A percentile compares a stretch with the other conserved stretches of the same genome.
Evolutionary conservation across 2,888 invertebrate species (phyloP).

Genomic region (Erebia ligea): DNA sequence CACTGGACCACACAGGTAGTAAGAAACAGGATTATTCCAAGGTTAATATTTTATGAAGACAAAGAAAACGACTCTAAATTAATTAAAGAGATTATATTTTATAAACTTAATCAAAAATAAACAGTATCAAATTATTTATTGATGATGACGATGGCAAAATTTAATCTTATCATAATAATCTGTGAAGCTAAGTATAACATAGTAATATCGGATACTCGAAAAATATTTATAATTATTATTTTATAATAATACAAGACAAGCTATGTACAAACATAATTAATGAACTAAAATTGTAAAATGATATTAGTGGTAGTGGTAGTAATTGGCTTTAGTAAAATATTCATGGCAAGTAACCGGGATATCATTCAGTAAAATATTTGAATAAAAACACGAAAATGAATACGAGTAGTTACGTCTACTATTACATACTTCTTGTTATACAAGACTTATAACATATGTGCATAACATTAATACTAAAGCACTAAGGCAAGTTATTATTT

Average conservation of each 20-base stretch:
- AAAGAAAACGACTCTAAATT: conserved; percentile 19
- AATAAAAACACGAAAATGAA: neutral
- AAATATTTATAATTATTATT: conserved; percentile 11
- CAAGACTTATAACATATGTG: neutral
- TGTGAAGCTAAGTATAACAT: conserved; percentile 2
- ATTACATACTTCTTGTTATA: too few species aligned
- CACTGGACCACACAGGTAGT: too few species aligned
- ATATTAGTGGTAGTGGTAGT: conserved; percentile 60
- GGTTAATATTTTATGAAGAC: neutral
- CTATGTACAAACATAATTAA: conserved; percentile 44
- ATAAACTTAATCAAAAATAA: conserved; percentile 36
- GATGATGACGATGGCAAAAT: conserved; percentile 6
- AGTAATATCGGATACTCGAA: neutral
- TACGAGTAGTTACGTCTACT: neutral
- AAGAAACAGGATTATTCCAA: too few species aligned
- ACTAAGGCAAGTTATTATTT: neutral
- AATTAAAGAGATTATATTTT: conserved; percentile 36
- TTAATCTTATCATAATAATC: neutral
- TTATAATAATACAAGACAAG: conserved; percentile 30
- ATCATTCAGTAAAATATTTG: conserved; percentile 15
- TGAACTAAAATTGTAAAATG: conserved; percentile 36
- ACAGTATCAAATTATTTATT: conserved; percentile 25
- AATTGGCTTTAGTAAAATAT: conserved; percentile 48
- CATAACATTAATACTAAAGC: neutral
- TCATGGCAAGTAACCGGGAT: conserved; percentile 38